phyloP scores from a whole-genome alignment of 2,797 vertebrate genomes.

The Epinephelus malabaricus region DNA sequence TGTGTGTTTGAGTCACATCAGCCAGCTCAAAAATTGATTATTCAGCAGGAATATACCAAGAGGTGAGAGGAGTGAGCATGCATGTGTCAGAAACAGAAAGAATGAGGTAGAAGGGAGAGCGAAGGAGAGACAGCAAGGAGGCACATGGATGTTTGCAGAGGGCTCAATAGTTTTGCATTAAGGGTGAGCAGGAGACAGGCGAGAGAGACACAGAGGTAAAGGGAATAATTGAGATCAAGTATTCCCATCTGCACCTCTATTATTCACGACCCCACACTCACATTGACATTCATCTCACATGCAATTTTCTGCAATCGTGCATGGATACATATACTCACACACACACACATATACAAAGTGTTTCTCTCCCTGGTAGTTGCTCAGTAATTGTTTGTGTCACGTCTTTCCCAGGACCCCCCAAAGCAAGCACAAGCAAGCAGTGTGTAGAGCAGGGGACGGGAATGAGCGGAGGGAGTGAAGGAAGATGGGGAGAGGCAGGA shows the following conservation, averaged over 20 bases:
- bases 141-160: conserved; percentile 69
- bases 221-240: conserved; percentile 76
- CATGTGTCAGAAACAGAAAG: conserved; percentile 80
- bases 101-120: conserved; percentile 63
- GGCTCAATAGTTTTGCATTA: conserved; percentile 62
- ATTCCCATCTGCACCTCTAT: conserved; percentile 69
- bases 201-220: conserved; percentile 58
- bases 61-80: conserved; percentile 80
- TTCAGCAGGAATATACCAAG: conserved; percentile 86
- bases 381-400: conserved; percentile 86
- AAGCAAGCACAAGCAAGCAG: conserved; percentile 74
- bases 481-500: conserved; percentile 73
- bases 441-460: conserved; percentile 63
- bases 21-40: conserved; percentile 86
- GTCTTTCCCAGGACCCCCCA: conserved; percentile 79
- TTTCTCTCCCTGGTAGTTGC: conserved; percentile 82
- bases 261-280: conserved; percentile 64
- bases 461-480: conserved; percentile 57
- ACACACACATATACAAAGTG: conserved; percentile 52
- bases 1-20: conserved; percentile 78
- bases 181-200: conserved; percentile 63
- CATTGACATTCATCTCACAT: conserved; percentile 61
- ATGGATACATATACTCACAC: conserved; percentile 31
- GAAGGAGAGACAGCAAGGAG: conserved; percentile 61
- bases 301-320: conserved; percentile 53